Evolutionary conservation across 1,140 invertebrate species (phyloP).

Genomic region (Lepidurus packardi): DNA sequence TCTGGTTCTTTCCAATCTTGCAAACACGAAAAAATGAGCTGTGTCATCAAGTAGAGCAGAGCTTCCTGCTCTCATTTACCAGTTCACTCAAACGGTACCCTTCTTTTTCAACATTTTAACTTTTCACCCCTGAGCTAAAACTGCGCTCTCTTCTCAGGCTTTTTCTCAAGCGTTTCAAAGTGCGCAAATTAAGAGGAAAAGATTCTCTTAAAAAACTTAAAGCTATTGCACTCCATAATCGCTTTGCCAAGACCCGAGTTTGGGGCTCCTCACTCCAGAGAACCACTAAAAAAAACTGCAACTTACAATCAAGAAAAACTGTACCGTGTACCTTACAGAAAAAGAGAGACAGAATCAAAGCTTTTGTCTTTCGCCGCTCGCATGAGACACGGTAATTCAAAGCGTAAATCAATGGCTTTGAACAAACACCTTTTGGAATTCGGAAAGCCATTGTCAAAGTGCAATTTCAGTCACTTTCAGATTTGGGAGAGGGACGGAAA

Average conservation of each 20-base stretch:
- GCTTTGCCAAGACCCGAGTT: neutral
- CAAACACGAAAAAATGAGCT: neutral
- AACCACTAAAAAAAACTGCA: neutral
- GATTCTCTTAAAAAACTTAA: neutral
- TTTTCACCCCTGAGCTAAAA: neutral
- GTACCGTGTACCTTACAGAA: neutral
- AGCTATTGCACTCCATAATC: neutral
- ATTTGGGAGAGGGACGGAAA: no score
- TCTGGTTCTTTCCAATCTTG: slow-evolving; percentile 3
- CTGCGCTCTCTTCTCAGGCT: slow-evolving; percentile 7
- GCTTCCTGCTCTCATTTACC: slow-evolving; percentile 21
- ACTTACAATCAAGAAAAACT: neutral
- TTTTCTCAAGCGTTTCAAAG: neutral
- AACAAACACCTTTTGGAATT: no score
- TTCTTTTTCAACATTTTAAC: neutral
- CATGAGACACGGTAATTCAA: no score
- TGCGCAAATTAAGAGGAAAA: slow-evolving; percentile 10
- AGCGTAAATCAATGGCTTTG: no score
- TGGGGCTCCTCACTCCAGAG: neutral
- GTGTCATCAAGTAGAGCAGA: slow-evolving; percentile 16
- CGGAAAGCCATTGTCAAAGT: no score
- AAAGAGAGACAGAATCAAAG: no score
- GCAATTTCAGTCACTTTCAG: no score
- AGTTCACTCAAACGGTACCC: slow-evolving; percentile 21
- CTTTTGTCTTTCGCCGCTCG: no score